Percentiles rank a stretch among this genome's conserved stretches.
Evolutionary conservation across 37 sponge, comb jelly and placozoan genomes (phyloP).

Genomic region (Diacarnus erythraeanus): DNA sequence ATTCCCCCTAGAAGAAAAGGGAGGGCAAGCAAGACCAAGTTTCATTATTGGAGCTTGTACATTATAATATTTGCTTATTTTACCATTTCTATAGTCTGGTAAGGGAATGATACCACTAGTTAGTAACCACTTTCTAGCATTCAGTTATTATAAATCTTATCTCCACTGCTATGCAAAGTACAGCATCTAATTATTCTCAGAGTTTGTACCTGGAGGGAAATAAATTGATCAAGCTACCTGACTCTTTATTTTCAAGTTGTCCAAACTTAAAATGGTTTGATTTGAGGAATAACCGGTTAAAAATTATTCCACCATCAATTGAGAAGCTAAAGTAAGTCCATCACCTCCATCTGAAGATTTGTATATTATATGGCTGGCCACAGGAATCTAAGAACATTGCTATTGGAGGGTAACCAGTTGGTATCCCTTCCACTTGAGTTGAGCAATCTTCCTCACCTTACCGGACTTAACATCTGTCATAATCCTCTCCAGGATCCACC

Average conservation of each 20-base stretch:
- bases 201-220: conserved; percentile 87
- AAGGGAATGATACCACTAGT: too few relatives aligned
- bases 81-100: too few relatives aligned
- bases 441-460: conserved; percentile 56
- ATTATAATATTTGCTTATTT: too few relatives aligned
- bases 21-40: too few relatives aligned
- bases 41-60: too few relatives aligned
- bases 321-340: conserved; percentile 50
- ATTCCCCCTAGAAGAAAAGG: background rate
- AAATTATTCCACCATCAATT: conserved; percentile 53
- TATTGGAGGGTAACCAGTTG: conserved; percentile 78
- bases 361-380: background rate
- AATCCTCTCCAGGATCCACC: conserved; percentile 83
- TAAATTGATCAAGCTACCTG: conserved; percentile 52
- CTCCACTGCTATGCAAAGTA: too few relatives aligned
- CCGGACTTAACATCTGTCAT: conserved; percentile 58
- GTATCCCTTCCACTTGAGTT: conserved; percentile 68
- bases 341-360: background rate
- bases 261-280: conserved; percentile 78
- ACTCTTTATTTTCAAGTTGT: conserved; percentile 57
- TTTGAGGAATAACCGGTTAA: conserved; percentile 76
- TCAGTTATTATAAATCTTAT: too few relatives aligned
- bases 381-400: conserved; percentile 55
- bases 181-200: conserved; percentile 47
- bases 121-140: too few relatives aligned